phyloP scores from a whole-genome alignment of 2,797 vertebrate species.

The Sebastes taczanowskii region DNA sequence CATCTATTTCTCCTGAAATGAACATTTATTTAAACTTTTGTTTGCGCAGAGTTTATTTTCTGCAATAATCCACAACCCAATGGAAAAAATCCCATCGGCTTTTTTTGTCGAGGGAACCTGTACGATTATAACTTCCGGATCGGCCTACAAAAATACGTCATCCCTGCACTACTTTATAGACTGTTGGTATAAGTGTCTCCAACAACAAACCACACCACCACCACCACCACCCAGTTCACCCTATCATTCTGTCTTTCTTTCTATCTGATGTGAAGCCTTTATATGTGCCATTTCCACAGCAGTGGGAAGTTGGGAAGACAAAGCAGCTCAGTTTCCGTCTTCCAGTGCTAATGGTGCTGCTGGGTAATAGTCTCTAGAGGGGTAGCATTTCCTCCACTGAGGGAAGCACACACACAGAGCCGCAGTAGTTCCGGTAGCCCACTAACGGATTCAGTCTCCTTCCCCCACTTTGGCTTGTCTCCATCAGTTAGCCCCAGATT shows the following conservation, averaged over 20 bases:
- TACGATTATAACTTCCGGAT: too few species aligned
- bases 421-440: constrained; percentile 58
- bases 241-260: constrained; percentile 1
- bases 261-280: constrained; percentile 18
- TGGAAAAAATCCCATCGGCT: too few species aligned
- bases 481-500: constrained; percentile 82
- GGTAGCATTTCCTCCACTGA: constrained; percentile 66
- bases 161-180: background rate
- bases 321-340: constrained; percentile 49
- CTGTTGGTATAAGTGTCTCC: background rate
- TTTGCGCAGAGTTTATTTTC: too few species aligned
- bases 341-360: constrained; percentile 56
- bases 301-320: constrained; percentile 56
- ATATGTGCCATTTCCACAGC: constrained; percentile 37
- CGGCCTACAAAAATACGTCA: too few species aligned
- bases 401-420: constrained; percentile 37
- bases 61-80: too few species aligned
- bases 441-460: constrained; percentile 71
- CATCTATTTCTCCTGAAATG: too few species aligned
- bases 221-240: background rate
- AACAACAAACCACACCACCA: constrained; percentile 2
- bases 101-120: too few species aligned
- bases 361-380: constrained; percentile 70
- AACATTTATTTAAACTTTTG: too few species aligned
- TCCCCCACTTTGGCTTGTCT: constrained; percentile 78